Evolutionary conservation across 2,113 vertebrate species (phyloP).

Genomic region (Cettia cetti): DNA sequence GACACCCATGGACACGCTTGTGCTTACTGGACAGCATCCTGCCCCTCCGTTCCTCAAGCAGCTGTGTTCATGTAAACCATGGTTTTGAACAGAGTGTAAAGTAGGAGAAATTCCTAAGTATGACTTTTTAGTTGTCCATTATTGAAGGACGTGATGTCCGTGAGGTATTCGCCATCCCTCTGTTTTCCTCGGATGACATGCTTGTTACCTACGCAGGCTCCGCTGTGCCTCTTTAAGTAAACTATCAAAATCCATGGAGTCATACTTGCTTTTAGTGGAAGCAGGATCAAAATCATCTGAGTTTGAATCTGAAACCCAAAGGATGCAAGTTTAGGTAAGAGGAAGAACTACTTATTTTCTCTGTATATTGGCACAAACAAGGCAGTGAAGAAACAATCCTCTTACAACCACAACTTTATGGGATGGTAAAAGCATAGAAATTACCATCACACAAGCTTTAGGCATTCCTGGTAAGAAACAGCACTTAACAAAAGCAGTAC

Average conservation of each 20-base stretch:
- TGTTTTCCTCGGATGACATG: conserved; percentile 61
- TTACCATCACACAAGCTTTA: neutral
- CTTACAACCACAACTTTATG: neutral
- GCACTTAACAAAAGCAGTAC: neutral
- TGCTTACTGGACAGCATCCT: conserved; percentile 69
- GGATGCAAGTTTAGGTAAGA: neutral
- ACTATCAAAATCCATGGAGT: conserved; percentile 99
- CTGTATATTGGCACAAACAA: fast-evolving
- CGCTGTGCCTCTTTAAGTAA: conserved; percentile 96
- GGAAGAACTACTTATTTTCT: neutral
- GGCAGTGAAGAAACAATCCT: neutral
- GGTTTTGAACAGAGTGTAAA: conserved; percentile 88
- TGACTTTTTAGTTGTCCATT: conserved; percentile 82
- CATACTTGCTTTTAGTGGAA: conserved; percentile 99
- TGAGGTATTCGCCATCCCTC: conserved; percentile 79
- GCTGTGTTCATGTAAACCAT: conserved; percentile 99
- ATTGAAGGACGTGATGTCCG: conserved; percentile 80
- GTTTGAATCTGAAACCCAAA: conserved; percentile 86
- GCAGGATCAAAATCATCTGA: conserved; percentile 98
- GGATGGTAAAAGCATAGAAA: neutral
- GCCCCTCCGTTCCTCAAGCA: conserved; percentile 82
- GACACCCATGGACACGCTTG: conserved; percentile 68
- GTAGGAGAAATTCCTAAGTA: conserved; percentile 76
- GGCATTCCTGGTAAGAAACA: neutral
- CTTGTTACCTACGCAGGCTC: conserved; percentile 97